These are phyloP conservation scores for Sabatieria punctata DNA, from an alignment of 2,888 invertebrate genomes.

Conservation along the genomic window DNA sequence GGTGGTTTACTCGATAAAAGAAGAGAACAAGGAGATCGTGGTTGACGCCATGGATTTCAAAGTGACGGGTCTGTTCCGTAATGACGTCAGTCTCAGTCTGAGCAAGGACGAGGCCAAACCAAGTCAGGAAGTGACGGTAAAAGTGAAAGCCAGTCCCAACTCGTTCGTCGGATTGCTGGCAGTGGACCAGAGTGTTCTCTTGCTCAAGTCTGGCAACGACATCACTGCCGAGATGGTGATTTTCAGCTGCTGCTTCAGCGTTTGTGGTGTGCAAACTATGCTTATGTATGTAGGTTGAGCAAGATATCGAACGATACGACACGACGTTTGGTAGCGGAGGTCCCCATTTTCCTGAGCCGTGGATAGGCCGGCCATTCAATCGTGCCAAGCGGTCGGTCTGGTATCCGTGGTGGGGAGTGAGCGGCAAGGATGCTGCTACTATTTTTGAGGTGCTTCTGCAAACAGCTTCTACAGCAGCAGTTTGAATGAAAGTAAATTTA, in stretches of 20 bases:
- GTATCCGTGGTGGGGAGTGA: slow-evolving; percentile 32
- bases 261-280: too few relatives aligned
- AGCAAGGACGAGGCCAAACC: slow-evolving; percentile 47
- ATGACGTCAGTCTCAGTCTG: slow-evolving; percentile 52
- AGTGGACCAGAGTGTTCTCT: slow-evolving; percentile 61
- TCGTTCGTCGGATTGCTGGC: slow-evolving; percentile 72
- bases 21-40: slow-evolving; percentile 50
- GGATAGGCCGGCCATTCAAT: too few relatives aligned
- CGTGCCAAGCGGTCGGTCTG: slow-evolving; percentile 19
- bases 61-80: slow-evolving; percentile 56
- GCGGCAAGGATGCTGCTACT: slow-evolving; percentile 33
- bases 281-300: slow-evolving; percentile 18
- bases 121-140: slow-evolving; percentile 54
- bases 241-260: not conserved
- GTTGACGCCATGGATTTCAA: slow-evolving; percentile 66
- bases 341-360: not conserved
- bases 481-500: slow-evolving; percentile 11
- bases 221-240: slow-evolving; percentile 40
- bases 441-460: slow-evolving; percentile 33
- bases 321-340: slow-evolving; percentile 8
- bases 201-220: slow-evolving; percentile 55
- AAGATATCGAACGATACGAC: slow-evolving; percentile 25
- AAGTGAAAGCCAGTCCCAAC: slow-evolving; percentile 60
- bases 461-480: too few relatives aligned
- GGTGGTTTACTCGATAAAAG: slow-evolving; percentile 56